phyloP scores from a whole-genome alignment of 2,797 vertebrate species.

The Esox masquinongy region DNA sequence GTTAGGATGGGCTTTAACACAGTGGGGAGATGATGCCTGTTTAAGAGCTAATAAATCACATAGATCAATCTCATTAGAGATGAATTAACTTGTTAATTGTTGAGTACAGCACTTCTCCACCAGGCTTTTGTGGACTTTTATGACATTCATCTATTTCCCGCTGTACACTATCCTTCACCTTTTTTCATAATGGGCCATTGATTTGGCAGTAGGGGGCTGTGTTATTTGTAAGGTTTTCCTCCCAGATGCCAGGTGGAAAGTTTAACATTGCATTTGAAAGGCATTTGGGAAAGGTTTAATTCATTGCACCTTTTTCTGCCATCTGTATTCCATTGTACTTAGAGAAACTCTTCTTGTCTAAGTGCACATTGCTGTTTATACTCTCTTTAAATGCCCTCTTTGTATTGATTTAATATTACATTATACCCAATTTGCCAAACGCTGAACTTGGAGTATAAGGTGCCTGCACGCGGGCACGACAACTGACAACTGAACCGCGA shows the following conservation, averaged over 20 bases:
- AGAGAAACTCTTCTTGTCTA: background rate
- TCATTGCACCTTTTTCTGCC: background rate
- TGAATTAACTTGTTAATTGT: slow-evolving; percentile 51
- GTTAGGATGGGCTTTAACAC: slow-evolving; percentile 40
- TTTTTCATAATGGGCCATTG: slow-evolving; percentile 29
- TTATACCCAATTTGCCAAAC: background rate
- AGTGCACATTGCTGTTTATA: slow-evolving; percentile 4
- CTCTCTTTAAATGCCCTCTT: background rate
- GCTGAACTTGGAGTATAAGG: background rate
- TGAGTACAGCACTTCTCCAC: slow-evolving; percentile 32
- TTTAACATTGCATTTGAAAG: background rate
- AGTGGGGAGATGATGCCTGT: slow-evolving; percentile 43
- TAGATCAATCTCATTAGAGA: slow-evolving; percentile 56
- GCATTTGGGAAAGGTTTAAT: background rate
- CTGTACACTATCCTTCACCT: slow-evolving; percentile 26
- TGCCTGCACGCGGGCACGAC: too few relatives aligned
- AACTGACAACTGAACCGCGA: too few relatives aligned
- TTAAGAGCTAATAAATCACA: slow-evolving; percentile 55
- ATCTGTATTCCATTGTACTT: background rate
- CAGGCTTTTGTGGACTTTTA: slow-evolving; percentile 33
- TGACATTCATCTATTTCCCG: slow-evolving; percentile 40
- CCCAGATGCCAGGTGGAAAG: background rate
- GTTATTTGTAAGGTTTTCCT: background rate
- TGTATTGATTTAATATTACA: background rate
- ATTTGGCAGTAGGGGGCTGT: background rate